phyloP scores from a whole-genome alignment of 2,113 vertebrate genomes.

The Dipodomys stephensi region DNA sequence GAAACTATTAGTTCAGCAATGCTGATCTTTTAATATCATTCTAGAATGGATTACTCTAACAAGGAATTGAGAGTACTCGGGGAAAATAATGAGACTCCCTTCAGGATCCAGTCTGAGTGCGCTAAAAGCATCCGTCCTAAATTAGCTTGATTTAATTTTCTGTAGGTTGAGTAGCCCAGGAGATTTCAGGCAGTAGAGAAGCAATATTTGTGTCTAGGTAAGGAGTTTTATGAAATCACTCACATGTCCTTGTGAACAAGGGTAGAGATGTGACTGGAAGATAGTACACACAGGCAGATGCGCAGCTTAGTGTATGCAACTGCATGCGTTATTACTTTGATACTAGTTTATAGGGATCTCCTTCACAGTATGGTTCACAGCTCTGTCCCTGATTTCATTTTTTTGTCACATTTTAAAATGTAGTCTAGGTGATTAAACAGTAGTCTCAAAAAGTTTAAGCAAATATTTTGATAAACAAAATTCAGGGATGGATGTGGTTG shows the following conservation, averaged over 20 bases:
- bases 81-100: slow-evolving; percentile 46
- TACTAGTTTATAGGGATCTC: background rate
- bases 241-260: background rate
- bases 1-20: slow-evolving; percentile 40
- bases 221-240: slow-evolving; percentile 40
- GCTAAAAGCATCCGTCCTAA: slow-evolving; percentile 52
- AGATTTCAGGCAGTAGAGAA: slow-evolving; percentile 38
- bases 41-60: slow-evolving; percentile 56
- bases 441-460: background rate
- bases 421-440: background rate
- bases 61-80: slow-evolving; percentile 44
- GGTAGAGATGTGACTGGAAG: background rate
- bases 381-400: background rate
- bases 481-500: background rate
- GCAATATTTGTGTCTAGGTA: background rate
- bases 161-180: background rate
- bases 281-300: background rate
- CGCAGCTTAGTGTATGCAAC: background rate
- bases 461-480: background rate
- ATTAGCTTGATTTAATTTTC: slow-evolving; percentile 65
- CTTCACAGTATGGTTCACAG: background rate
- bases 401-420: slow-evolving; percentile 21
- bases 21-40: slow-evolving; percentile 45
- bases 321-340: background rate
- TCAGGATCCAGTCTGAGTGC: slow-evolving; percentile 21